phyloP scores from a whole-genome alignment of 2,888 invertebrate species.

The Norana najaformis region DNA sequence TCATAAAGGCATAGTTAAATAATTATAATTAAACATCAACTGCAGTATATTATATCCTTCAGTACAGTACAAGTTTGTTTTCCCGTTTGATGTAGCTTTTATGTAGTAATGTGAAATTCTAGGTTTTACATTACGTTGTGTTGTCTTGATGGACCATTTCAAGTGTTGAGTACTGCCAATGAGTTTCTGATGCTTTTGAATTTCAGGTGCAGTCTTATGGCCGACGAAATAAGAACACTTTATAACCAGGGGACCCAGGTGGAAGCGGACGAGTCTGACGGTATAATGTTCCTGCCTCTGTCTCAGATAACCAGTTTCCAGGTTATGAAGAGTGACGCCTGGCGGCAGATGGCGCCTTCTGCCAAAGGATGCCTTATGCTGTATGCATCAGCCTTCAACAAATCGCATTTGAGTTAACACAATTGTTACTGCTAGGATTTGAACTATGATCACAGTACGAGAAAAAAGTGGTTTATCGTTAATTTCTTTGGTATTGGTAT shows the following conservation, averaged over 20 bases:
- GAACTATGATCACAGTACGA: no score
- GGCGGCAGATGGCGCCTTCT: slow-evolving; percentile 56
- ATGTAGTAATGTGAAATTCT: background rate
- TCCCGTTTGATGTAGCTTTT: no score
- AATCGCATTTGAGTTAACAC: background rate
- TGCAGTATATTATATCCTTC: background rate
- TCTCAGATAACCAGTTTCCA: slow-evolving; percentile 47
- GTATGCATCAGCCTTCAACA: slow-evolving; percentile 37
- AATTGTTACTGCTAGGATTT: background rate
- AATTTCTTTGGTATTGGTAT: background rate
- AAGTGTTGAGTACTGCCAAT: background rate
- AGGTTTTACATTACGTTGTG: background rate
- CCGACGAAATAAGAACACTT: slow-evolving; percentile 49
- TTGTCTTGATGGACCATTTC: background rate
- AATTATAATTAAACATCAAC: no score
- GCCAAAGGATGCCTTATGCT: slow-evolving; percentile 54
- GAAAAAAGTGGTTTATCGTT: background rate
- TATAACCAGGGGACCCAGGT: slow-evolving; percentile 55
- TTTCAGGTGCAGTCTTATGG: slow-evolving; percentile 50
- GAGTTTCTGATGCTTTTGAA: background rate
- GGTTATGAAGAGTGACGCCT: slow-evolving; percentile 47
- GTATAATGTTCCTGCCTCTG: slow-evolving; percentile 51
- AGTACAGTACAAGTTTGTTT: no score
- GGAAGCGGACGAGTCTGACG: slow-evolving; percentile 60
- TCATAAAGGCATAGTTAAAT: no score